Evolutionary conservation across 1,140 invertebrate species (phyloP), one percentile per base, ranked within the genome.

Genomic region (Ostrea denselamellosa): DNA sequence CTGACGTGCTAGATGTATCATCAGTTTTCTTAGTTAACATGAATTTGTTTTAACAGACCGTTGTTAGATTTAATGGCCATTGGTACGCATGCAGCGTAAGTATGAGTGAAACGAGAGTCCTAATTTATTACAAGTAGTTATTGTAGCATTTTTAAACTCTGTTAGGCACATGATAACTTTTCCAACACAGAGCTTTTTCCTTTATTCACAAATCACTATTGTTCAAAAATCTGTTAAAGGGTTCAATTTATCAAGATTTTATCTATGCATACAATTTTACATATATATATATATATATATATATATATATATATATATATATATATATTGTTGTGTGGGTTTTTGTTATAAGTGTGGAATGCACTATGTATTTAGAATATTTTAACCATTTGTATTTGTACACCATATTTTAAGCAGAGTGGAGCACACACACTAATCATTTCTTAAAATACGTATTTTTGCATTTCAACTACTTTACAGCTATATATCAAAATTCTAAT

Each of bases 61-160:
- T 19, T 52, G 51, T 52, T 83, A 83, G 44, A 83, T 83, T n/a
- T 83, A 83, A 83, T 83, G 44, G 52, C 19, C 52, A 53, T 83
- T 83, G 44, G 52, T 53, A 19, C 82, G n/a, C 82, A 83, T 51
- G 52, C 44, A 83, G 52, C 82, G 82, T 83, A 83, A 83, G 82
- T 53, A 53, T 52, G 28, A 53, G 44, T n/a, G 34, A 22, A 22
- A 28, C 28, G 14, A 28, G 25, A 51, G 25, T 44, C 34, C 34
- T 44, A 22, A 77, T 51, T 51, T 34, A 17, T 51, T 25, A 22
- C 12, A 14, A 3, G 0, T 81, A 81, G 44, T 12, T 12, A 81
- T 8, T 34, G 71, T 19, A 28, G 0, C 14, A 28, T 34, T 34
- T 81, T 81, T 81, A 14, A 81, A 51, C 19, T 12, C 22, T 34